These are phyloP conservation scores for Mionectes macconnelli DNA, from an alignment of 2,113 vertebrate species.

Conservation along the genomic window DNA sequence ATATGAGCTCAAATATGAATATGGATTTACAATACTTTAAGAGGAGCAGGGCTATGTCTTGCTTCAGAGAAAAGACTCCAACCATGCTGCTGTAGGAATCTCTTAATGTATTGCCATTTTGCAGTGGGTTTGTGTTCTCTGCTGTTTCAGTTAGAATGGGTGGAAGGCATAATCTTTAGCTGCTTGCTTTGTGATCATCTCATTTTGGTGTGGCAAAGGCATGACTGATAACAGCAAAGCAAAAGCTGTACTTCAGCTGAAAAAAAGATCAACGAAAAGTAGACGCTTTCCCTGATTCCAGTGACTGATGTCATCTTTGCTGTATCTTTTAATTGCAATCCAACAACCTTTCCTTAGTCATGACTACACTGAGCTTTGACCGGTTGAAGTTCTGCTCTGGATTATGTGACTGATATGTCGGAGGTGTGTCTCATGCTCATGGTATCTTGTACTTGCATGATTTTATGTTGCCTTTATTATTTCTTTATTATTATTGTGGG, in stretches of 20 bases:
- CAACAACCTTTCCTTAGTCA: neutral
- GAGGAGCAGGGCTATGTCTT: neutral
- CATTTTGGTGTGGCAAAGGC: neutral
- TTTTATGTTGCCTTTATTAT: neutral
- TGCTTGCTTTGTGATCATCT: neutral
- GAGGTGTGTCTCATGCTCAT: neutral
- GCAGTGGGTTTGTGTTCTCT: neutral
- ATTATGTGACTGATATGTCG: neutral
- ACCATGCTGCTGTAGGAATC: neutral
- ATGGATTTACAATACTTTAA: neutral
- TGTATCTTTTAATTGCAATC: neutral
- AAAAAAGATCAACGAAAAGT: neutral
- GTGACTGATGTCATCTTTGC: neutral
- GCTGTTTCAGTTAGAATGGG: neutral
- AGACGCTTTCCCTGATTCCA: neutral
- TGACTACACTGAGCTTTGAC: neutral
- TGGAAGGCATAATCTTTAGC: neutral
- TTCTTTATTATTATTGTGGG: neutral
- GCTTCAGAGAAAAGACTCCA: neutral
- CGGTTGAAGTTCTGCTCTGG: neutral
- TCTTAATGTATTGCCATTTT: neutral
- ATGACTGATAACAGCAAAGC: neutral
- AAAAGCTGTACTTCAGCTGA: neutral
- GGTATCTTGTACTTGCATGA: neutral
- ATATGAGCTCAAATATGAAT: neutral